Conservation (phyloP, 2,113 vertebrate genomes). For the Odontophorus gujanensis region DNA sequence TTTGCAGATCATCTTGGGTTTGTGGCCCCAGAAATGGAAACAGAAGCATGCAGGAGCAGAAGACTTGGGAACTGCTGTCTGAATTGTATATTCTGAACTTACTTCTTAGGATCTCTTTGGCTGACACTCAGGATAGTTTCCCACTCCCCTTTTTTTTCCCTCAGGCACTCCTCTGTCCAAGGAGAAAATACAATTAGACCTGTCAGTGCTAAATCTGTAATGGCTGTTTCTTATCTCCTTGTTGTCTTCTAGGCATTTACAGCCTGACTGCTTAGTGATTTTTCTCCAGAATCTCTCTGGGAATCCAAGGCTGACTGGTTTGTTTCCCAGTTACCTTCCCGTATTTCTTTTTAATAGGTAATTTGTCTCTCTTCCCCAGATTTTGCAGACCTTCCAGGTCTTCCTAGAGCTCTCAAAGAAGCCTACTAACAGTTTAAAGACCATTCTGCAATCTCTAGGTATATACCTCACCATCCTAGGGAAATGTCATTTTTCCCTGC, state of each 20-base stretch:
- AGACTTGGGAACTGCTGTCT: not conserved
- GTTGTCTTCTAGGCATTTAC: not conserved
- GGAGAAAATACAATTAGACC: not conserved
- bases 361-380: not conserved
- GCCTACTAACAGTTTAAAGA: not conserved
- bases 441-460: not conserved
- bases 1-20: not conserved
- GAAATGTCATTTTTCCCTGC: not conserved
- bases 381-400: not conserved
- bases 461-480: not conserved
- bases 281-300: not conserved
- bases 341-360: constrained; percentile 7
- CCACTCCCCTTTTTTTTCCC: not conserved
- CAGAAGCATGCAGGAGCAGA: not conserved
- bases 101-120: not conserved
- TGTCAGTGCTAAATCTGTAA: not conserved
- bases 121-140: not conserved
- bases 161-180: not conserved
- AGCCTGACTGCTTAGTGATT: not conserved
- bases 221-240: not conserved
- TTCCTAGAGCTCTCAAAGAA: not conserved
- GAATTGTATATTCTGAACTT: not conserved
- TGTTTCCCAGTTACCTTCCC: not conserved
- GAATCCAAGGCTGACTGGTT: not conserved
- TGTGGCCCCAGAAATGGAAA: not conserved